Evolutionary conservation across 2,888 invertebrate species (phyloP), one percentile per base, ranked within the genome.

Genomic region (Dryocosmus kuriphilus): DNA sequence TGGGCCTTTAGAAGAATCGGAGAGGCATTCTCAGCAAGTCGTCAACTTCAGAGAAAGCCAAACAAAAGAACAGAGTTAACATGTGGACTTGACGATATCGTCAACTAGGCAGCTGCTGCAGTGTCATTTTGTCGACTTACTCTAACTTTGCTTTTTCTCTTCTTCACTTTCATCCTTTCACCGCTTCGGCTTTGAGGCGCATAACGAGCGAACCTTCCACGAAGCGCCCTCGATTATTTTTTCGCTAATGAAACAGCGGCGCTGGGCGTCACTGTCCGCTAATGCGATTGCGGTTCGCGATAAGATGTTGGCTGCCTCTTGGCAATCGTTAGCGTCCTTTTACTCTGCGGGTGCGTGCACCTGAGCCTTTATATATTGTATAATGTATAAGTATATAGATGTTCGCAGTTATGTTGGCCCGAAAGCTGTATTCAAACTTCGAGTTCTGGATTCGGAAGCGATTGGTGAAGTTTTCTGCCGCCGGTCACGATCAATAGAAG

Each of bases 231-330:
- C 75, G 78, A 76, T 81, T 79, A 79, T 78, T 78, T 79, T 79
- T 89, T 87, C 89, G 87, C 89, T 90, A 91, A 91, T 89, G 90
- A 90, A 91, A 88, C 83, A 85, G 60, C 77, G 79, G 84, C 80
- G 82, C 86, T 85, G 87, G 89, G 88, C 88, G 89, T 88, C 88
- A 87, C 88, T 88, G 90, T 89, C 88, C 86, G 88, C 88, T 90
- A 89, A 89, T 90, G 90, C 86, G 89, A 90, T 89, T 88, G 88
- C 85, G 88, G 85, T 85, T 87, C 85, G 81, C 86, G 90, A 90
- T 90, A 90, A 89, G 88, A 87, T 85, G 86, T 78, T 80, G 85
- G 84, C 83, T 84, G 82, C 85, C 84, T 86, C 81, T 85, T 82
- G 86, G 87, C 88, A 87, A 90, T 91, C 89, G 89, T 90, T 90